These are phyloP conservation scores for Heliconius aoede DNA, from an alignment of 2,888 invertebrate genomes.

Conservation along the genomic window DNA sequence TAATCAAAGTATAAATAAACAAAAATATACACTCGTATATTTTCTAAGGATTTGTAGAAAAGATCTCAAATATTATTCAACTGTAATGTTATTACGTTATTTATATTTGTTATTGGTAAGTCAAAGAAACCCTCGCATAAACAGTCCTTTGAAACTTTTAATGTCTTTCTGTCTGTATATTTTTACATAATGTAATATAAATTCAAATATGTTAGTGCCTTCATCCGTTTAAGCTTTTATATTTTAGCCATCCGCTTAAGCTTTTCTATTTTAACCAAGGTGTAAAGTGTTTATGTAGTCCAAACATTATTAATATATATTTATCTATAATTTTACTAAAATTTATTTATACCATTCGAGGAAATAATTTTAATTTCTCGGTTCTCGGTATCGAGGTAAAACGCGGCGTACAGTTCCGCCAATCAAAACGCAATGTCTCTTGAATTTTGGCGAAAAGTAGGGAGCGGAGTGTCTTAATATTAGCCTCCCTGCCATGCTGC, in stretches of 20 bases:
- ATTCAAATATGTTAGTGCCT: conserved; percentile 43
- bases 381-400: no score
- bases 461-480: no score
- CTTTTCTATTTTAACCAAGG: background rate
- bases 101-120: conserved; percentile 13
- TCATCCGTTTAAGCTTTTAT: conserved; percentile 8
- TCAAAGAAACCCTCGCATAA: conserved; percentile 12
- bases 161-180: conserved; percentile 1
- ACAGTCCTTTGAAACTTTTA: conserved; percentile 19
- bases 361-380: no score
- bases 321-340: background rate
- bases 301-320: background rate
- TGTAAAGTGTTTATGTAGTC: background rate
- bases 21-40: background rate
- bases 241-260: background rate
- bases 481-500: no score
- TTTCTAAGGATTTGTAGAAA: background rate
- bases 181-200: conserved; percentile 23
- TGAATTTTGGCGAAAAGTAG: no score
- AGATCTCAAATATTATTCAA: background rate
- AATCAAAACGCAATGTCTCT: no score
- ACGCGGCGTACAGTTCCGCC: no score
- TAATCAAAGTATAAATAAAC: background rate
- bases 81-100: background rate
- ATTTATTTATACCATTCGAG: background rate